Conservation (phyloP, 1,140 invertebrate genomes). For the Chironomus striatipennis region DNA sequence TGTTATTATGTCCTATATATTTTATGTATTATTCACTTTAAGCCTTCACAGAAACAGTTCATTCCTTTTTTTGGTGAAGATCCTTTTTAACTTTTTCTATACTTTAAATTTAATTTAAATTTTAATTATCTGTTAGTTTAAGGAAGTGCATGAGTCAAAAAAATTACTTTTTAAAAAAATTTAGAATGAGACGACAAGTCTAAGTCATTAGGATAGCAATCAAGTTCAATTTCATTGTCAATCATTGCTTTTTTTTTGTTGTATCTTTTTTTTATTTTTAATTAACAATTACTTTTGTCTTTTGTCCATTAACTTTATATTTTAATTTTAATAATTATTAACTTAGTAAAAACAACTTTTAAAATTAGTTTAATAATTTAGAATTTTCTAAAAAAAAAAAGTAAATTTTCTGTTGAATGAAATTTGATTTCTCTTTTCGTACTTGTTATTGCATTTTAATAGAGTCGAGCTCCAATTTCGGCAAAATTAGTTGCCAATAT, state of each 20-base stretch:
- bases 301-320: background rate
- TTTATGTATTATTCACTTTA: background rate
- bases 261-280: background rate
- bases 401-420: background rate
- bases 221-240: background rate
- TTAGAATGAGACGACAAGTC: too few relatives aligned
- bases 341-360: background rate
- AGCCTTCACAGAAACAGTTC: too few relatives aligned
- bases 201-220: too few relatives aligned
- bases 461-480: constrained; percentile 96
- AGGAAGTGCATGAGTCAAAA: background rate
- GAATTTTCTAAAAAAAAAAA: background rate
- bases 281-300: background rate
- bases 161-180: background rate
- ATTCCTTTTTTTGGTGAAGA: background rate
- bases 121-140: background rate
- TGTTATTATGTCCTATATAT: background rate
- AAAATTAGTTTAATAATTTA: background rate
- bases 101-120: background rate
- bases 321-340: background rate
- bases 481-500: constrained; percentile 98
- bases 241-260: background rate
- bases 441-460: constrained; percentile 28
- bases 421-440: background rate
- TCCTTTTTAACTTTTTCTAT: background rate